Evolutionary conservation across 1,140 invertebrate genomes (phyloP).

Genomic region (Drosophila kohkoa): DNA sequence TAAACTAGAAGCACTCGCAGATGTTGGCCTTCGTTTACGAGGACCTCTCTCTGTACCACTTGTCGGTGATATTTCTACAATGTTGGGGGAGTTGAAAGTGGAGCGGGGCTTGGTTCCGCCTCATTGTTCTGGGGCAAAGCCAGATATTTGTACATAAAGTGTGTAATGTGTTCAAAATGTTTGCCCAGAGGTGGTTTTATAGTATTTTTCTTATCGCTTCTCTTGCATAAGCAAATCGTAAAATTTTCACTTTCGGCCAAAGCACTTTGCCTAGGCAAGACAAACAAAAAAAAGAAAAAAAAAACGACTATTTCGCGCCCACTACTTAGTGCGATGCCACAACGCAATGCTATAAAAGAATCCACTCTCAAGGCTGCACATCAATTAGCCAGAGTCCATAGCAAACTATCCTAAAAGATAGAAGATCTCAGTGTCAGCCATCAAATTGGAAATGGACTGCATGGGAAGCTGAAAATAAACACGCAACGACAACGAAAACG

Average conservation of each 20-base stretch:
- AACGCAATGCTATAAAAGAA: conserved; percentile 13
- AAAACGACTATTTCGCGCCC: conserved; percentile 10
- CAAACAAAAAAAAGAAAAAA: neutral
- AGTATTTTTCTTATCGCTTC: conserved; percentile 48
- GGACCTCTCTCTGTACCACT: too few relatives aligned
- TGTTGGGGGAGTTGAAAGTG: neutral
- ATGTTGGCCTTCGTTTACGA: conserved; percentile 15
- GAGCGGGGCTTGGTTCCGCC: neutral
- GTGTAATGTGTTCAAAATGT: conserved; percentile 46
- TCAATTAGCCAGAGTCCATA: conserved; percentile 12
- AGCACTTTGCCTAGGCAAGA: neutral
- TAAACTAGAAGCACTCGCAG: conserved; percentile 19
- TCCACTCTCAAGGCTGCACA: neutral
- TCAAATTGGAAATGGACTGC: conserved; percentile 7
- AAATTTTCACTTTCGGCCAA: conserved; percentile 52
- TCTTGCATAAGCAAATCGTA: conserved; percentile 49
- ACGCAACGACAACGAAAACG: neutral
- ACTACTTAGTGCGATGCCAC: conserved; percentile 10
- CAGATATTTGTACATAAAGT: conserved; percentile 29
- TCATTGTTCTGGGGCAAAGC: conserved; percentile 5
- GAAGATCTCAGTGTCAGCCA: conserved; percentile 8
- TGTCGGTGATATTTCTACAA: conserved; percentile 14
- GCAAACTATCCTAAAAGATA: too few relatives aligned
- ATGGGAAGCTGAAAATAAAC: conserved; percentile 20
- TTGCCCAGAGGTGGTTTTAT: conserved; percentile 45